Conservation (phyloP, 1,140 invertebrate species). For the Physella acuta region DNA sequence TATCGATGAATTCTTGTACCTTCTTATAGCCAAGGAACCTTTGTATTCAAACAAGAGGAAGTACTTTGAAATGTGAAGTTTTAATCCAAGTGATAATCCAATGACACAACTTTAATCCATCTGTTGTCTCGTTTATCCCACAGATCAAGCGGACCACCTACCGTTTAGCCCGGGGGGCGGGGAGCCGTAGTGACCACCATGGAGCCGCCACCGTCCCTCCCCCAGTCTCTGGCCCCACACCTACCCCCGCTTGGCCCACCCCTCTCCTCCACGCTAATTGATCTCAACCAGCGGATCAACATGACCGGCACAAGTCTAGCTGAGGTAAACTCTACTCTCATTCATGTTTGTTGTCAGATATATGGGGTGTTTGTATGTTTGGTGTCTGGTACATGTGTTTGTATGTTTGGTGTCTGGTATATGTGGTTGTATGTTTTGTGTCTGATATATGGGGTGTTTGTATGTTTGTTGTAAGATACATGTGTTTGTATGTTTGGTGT, state of each 20-base stretch:
- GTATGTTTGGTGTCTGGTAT: too few species aligned
- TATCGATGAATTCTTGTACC: background rate
- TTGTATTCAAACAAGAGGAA: background rate
- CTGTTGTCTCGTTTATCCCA: background rate
- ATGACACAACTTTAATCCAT: background rate
- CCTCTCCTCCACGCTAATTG: background rate
- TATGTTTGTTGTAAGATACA: too few species aligned
- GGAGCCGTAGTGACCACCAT: background rate
- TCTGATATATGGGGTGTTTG: too few species aligned
- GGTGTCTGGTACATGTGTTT: too few species aligned
- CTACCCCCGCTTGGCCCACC: background rate
- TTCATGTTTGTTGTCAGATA: too few species aligned
- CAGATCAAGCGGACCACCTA: background rate
- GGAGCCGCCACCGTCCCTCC: background rate
- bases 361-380: too few species aligned
- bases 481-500: too few species aligned
- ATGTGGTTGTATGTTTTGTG: too few species aligned
- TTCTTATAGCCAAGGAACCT: background rate
- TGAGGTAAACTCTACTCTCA: too few species aligned
- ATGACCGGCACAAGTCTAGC: slow-evolving; percentile 14
- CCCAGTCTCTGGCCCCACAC: background rate
- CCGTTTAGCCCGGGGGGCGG: background rate
- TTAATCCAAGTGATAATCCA: too few species aligned
- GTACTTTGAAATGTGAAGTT: too few species aligned
- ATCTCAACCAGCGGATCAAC: slow-evolving; percentile 18